Conservation (phyloP, 2,113 vertebrate species). For the Carollia perspicillata region DNA sequence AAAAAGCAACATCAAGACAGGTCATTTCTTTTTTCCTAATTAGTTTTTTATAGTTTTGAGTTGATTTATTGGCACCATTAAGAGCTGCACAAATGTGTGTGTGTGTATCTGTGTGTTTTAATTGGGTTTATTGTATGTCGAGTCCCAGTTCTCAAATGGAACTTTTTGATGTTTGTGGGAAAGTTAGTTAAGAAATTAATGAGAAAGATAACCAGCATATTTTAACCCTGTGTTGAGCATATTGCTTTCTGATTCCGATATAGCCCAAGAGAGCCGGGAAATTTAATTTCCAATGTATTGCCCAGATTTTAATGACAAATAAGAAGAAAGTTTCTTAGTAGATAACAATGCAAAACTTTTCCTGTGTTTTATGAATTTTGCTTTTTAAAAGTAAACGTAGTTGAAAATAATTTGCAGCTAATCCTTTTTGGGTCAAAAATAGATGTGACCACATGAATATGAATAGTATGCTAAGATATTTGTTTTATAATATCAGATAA, state of each 20-base stretch:
- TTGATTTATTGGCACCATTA: slow-evolving; percentile 70
- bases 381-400: not conserved
- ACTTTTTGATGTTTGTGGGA: slow-evolving; percentile 50
- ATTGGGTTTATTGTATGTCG: slow-evolving; percentile 64
- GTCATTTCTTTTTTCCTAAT: slow-evolving; percentile 76
- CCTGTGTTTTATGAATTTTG: not conserved
- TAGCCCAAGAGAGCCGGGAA: slow-evolving; percentile 4
- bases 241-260: slow-evolving; percentile 23
- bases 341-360: not conserved
- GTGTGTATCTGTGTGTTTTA: slow-evolving; percentile 24
- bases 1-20: slow-evolving; percentile 67
- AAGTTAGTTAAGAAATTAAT: slow-evolving; percentile 66
- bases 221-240: slow-evolving; percentile 55
- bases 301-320: not conserved
- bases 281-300: slow-evolving; percentile 15
- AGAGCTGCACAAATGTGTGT: slow-evolving; percentile 40
- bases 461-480: not conserved
- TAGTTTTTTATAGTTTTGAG: slow-evolving; percentile 72
- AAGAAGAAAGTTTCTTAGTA: not conserved
- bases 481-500: not conserved
- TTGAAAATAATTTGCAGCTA: not conserved
- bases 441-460: not conserved
- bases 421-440: not conserved
- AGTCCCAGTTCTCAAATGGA: slow-evolving; percentile 50
- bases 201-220: slow-evolving; percentile 40